Base-by-base conservation (phyloP, 2,113 vertebrate species). In the Galbula dea region DNA sequence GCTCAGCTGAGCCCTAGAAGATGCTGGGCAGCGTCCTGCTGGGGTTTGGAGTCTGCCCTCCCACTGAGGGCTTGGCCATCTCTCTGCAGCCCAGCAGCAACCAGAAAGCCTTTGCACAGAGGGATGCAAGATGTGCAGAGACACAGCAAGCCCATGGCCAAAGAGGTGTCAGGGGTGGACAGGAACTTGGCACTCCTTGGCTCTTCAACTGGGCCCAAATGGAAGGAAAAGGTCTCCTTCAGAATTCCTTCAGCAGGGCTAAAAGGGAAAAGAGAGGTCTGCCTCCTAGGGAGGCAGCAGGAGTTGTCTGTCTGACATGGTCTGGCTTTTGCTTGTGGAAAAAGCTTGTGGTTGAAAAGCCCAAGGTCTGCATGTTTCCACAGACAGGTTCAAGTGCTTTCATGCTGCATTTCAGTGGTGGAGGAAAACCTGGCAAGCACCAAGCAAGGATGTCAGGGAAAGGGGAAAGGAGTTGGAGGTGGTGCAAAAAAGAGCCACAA, bases 361-460 rank as follows among this genome's bases (percentile, higher is more conserved):
- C 49, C 1, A 8, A 66, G 67, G 43, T 36, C 5, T 66, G 26
- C 9, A 4, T 49, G 34, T 51, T 86, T 72, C 57, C 4, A 5
- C 32, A 74, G 85, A 66, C 88, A 94, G 90, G 88, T 94, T 86
- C 37, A 19, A 76, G 34, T 37, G 63, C 3, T 46, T 77, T 62
- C 0, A 1, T 65, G 49, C n/a, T 0, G 0, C 68, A 24, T 73
- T 80, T 73, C 76, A 54, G 68, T 1, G 15, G 37, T 7, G 55
- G 59, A 92, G 65, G 72, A 65, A 90, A 94, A 92, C 41, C 76
- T 77, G 75, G 88, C 79, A 80, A 58, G 51, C 59, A 68, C 67
- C 5, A 30, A 92, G 59, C 59, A 72, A 83, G 76, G 83, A 83
- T 52, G 49, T 62, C 4, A 1, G 66, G 7, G 23, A 6, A 0